Conservation (phyloP, 2,113 vertebrate species). For the Nibea coibor region DNA sequence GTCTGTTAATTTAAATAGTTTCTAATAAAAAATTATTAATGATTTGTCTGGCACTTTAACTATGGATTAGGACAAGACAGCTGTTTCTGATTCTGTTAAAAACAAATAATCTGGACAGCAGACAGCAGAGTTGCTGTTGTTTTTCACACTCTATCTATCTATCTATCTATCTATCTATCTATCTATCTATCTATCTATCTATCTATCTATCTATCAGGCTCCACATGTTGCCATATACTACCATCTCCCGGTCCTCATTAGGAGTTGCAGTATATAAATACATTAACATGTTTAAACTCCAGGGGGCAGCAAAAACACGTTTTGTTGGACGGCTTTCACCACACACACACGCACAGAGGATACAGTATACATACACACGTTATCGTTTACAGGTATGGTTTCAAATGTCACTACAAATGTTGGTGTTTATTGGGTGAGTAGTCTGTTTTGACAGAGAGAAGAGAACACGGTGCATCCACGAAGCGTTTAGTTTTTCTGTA, state of each 20-base stretch:
- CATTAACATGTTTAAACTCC: conserved; percentile 20
- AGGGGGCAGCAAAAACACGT: conserved; percentile 66
- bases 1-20: conserved; percentile 9
- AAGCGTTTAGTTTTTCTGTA: not conserved
- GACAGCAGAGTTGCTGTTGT: not conserved
- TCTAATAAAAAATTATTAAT: not conserved
- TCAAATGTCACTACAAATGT: not conserved
- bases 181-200: too few relatives aligned
- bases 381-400: not conserved
- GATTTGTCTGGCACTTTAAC: not conserved
- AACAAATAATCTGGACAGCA: not conserved
- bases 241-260: not conserved
- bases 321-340: not conserved
- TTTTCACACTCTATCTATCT: not conserved
- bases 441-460: not conserved
- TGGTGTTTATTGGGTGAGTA: not conserved
- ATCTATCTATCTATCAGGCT: too few relatives aligned
- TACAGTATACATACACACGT: not conserved
- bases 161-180: too few relatives aligned
- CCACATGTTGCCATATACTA: not conserved
- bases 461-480: not conserved
- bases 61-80: not conserved
- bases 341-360: not conserved
- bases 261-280: not conserved
- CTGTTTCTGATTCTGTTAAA: not conserved